These are phyloP conservation scores for Emmelina monodactyla DNA, from an alignment of 2,888 invertebrate species.

Conservation along the genomic window DNA sequence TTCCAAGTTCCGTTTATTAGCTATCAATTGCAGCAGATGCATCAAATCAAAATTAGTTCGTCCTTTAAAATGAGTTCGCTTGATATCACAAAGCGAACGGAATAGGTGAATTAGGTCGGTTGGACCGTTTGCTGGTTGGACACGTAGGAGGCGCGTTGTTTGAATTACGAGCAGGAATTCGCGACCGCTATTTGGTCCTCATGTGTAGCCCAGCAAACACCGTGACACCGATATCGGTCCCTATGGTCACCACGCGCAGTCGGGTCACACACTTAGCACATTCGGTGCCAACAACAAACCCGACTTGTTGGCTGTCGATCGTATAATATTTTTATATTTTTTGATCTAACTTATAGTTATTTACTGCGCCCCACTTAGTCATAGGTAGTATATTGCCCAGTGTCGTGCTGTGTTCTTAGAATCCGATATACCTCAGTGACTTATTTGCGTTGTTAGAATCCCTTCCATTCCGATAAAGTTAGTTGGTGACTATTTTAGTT, in stretches of 20 bases:
- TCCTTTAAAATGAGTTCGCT: too few species aligned
- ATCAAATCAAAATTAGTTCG: too few species aligned
- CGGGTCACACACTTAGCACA: constrained; percentile 29
- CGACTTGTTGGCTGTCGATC: constrained; percentile 42
- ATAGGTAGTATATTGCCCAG: not conserved
- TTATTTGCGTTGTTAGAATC: constrained; percentile 18
- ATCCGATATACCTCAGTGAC: not conserved
- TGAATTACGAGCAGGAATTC: constrained; percentile 63
- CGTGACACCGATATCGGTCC: constrained; percentile 55
- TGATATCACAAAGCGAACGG: not conserved
- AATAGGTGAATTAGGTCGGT: constrained; percentile 39
- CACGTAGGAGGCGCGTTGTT: constrained; percentile 52
- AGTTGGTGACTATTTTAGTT: constrained; percentile 27
- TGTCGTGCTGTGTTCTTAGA: not conserved
- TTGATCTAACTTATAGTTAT: not conserved
- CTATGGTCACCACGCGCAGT: constrained; percentile 30
- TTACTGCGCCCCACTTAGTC: too few species aligned
- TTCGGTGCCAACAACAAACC: constrained; percentile 37
- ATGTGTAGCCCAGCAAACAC: constrained; percentile 32
- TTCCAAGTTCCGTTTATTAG: not conserved
- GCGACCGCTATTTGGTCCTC: constrained; percentile 62
- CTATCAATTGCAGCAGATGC: not conserved
- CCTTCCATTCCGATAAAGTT: constrained; percentile 23
- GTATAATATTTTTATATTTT: constrained; percentile 22
- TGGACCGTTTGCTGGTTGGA: constrained; percentile 45